phyloP scores from a whole-genome alignment of 2,113 vertebrate species.

The Ammospiza nelsoni region DNA sequence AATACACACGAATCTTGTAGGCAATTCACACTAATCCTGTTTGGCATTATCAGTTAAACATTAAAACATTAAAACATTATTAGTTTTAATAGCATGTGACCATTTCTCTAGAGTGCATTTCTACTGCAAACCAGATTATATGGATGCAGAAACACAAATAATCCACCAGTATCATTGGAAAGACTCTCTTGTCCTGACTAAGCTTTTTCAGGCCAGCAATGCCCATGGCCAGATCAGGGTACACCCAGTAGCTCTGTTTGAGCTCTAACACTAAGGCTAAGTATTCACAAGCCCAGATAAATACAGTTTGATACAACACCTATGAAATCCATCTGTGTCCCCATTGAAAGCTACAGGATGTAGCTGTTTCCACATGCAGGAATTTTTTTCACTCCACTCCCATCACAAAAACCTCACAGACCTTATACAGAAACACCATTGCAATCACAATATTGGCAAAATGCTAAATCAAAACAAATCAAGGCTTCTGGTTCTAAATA shows the following conservation, averaged over 20 bases:
- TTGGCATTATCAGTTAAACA: too few species aligned
- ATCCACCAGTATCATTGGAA: rapidly evolving
- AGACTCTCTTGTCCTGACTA: background rate
- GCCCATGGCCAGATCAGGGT: rapidly evolving
- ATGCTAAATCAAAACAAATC: background rate
- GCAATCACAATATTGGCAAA: background rate
- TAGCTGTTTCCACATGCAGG: background rate
- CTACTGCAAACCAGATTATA: background rate
- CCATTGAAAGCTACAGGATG: background rate
- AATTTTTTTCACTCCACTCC: background rate
- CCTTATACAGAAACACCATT: background rate
- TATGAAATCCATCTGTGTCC: background rate
- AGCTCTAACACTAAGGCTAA: background rate
- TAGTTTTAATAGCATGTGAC: background rate
- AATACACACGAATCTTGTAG: background rate
- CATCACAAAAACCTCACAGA: background rate
- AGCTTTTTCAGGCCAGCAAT: background rate
- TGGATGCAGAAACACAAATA: background rate
- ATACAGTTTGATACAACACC: background rate
- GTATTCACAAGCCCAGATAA: background rate
- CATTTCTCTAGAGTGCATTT: background rate
- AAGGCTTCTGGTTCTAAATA: background rate
- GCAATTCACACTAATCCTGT: background rate
- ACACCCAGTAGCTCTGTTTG: rapidly evolving
- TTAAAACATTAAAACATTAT: too few species aligned